Percentiles rank a stretch among this genome's conserved stretches.
Conservation (phyloP, 1,140 invertebrate genomes). For the Limonius californicus region DNA sequence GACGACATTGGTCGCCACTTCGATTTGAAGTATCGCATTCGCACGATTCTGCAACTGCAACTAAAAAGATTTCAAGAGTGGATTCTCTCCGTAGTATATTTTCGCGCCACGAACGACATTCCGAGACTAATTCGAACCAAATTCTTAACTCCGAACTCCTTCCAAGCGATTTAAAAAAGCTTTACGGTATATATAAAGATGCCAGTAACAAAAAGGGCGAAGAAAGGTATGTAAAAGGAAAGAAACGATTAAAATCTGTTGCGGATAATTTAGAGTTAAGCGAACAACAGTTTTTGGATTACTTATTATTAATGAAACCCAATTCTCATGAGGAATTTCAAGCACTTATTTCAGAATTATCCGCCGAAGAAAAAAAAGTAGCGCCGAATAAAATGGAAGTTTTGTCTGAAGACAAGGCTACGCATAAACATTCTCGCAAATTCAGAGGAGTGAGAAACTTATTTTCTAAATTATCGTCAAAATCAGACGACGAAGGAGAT, state of each 20-base stretch:
- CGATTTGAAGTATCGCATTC: slow-evolving; percentile 34
- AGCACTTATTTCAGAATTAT: slow-evolving; percentile 30
- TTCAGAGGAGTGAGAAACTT: slow-evolving; percentile 30
- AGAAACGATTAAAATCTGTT: slow-evolving; percentile 33
- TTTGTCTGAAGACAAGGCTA: slow-evolving; percentile 30
- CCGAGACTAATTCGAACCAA: slow-evolving; percentile 24
- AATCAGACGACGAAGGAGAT: slow-evolving; percentile 38
- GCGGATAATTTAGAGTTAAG: slow-evolving; percentile 35
- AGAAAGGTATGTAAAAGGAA: slow-evolving; percentile 27
- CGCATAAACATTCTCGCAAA: slow-evolving; percentile 28
- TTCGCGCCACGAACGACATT: slow-evolving; percentile 33
- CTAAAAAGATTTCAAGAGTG: slow-evolving; percentile 45
- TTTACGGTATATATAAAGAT: slow-evolving; percentile 32
- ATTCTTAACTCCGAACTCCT: slow-evolving; percentile 14
- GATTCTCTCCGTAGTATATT: slow-evolving; percentile 57
- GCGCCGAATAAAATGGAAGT: slow-evolving; percentile 18
- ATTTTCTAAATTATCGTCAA: slow-evolving; percentile 36
- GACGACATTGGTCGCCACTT: slow-evolving; percentile 51
- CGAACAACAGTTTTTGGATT: slow-evolving; percentile 37
- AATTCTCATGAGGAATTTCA: slow-evolving; percentile 29
- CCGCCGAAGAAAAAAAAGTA: slow-evolving; percentile 8
- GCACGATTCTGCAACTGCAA: background rate
- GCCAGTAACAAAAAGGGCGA: slow-evolving; percentile 22
- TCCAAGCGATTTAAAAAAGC: slow-evolving; percentile 28
- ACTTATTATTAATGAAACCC: slow-evolving; percentile 37